phyloP scores from a whole-genome alignment of 2,888 invertebrate species.

The Watsonalla cultraria region DNA sequence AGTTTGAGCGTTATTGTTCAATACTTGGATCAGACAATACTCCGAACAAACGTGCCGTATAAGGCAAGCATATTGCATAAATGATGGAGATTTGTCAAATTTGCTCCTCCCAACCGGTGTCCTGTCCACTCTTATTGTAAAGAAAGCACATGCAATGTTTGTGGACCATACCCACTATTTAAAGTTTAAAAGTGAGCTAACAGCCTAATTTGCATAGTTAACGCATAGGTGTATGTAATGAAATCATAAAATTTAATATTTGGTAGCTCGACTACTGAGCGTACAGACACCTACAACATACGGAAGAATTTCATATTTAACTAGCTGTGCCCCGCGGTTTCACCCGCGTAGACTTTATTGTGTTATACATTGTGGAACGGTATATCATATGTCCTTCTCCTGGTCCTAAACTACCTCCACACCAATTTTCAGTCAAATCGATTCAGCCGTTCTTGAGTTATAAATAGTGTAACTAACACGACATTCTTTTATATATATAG shows the following conservation, averaged over 20 bases:
- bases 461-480: too few species aligned
- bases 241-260: background rate
- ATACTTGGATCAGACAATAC: background rate
- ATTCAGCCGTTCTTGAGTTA: too few species aligned
- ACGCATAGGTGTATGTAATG: background rate
- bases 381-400: too few species aligned
- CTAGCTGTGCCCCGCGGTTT: too few species aligned
- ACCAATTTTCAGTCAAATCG: too few species aligned
- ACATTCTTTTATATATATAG: too few species aligned
- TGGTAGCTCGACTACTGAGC: background rate
- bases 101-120: slow-evolving; percentile 22
- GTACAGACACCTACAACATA: background rate
- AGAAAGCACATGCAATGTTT: slow-evolving; percentile 8
- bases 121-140: slow-evolving; percentile 8
- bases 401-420: too few species aligned
- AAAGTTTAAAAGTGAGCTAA: background rate
- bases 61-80: slow-evolving; percentile 10
- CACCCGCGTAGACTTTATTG: too few species aligned
- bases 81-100: slow-evolving; percentile 6
- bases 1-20: background rate
- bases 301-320: too few species aligned
- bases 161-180: background rate
- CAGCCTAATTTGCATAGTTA: background rate
- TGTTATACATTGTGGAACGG: too few species aligned
- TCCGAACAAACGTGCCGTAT: background rate